Evolutionary conservation across 2,113 vertebrate species (phyloP), one percentile per base, ranked within the genome.

Genomic region (Delphinapterus leucas): DNA sequence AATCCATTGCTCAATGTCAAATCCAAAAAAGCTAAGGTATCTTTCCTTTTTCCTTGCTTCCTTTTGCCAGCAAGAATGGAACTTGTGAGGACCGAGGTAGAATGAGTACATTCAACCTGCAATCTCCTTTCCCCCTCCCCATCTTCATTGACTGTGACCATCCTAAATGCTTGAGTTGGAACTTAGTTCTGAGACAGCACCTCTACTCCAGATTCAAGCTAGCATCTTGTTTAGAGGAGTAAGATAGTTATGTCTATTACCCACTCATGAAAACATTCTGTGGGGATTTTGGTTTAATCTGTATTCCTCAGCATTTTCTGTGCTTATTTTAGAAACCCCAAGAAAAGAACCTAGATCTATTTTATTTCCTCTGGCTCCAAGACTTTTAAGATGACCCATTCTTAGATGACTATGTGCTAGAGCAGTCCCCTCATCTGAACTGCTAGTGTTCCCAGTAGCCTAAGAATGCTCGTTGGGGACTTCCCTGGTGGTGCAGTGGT

Each of bases 301-400:
- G 93, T 90, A 84, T 97, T 93, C 28, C 13, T 8, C 25, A 73
- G 65, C 26, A 93, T 91, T 94, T 95, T 93, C 58, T 17, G 3
- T 53, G 65, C 58, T 6, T 83, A 41, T 93, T 81, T 85, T 93
- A 63, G 12, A 86, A 33, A 17, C 63, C 13, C 6, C 26, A 70
- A 95, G 33, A 61, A 79, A 93, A 84, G 25, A 71, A 68, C n/a
- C 47, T 71, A 89, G 41, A 33, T 82, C 71, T 93, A 11, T 74
- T 92, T 97, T 83, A 47, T 92, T 92, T 89, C 74, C 36, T 88
- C 71, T 88, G 67, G 49, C 13, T 71, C 53, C 4, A 94, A 74
- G 68, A 89, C 33, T 41, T 82, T 97, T 92, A 93, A 77, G 31
- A 73, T 44, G 58, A 53, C 10, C 18, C 17, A 7, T 25, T 95